These are phyloP conservation scores for Mayetiola destructor DNA, from an alignment of 2,888 invertebrate species.

Conservation along the genomic window DNA sequence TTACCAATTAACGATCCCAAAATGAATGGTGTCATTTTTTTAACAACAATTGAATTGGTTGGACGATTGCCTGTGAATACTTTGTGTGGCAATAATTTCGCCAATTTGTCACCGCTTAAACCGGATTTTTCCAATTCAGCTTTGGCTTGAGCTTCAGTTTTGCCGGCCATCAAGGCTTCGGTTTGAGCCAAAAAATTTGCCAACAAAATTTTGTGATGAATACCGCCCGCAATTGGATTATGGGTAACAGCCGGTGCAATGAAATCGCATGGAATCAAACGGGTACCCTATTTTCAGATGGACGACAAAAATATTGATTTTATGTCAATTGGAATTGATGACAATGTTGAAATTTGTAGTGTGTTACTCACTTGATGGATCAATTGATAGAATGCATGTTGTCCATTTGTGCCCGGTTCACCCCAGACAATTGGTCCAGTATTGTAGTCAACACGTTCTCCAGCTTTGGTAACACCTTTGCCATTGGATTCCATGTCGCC, in stretches of 20 bases:
- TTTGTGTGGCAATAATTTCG: slow-evolving; percentile 84
- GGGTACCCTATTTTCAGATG: slow-evolving; percentile 25
- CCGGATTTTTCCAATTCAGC: slow-evolving; percentile 69
- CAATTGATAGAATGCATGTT: slow-evolving; percentile 98
- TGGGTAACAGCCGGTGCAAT: slow-evolving; percentile 85
- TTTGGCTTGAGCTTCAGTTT: slow-evolving; percentile 44
- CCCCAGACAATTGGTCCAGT: slow-evolving; percentile 46
- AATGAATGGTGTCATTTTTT: slow-evolving; percentile 81
- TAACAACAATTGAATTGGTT: slow-evolving; percentile 89
- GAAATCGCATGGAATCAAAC: slow-evolving; percentile 92
- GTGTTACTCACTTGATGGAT: slow-evolving; percentile 67
- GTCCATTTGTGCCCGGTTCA: slow-evolving; percentile 98
- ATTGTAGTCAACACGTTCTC: slow-evolving; percentile 36
- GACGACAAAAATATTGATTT: neutral
- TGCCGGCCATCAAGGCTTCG: slow-evolving; percentile 86
- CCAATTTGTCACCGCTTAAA: slow-evolving; percentile 53
- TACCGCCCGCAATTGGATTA: slow-evolving; percentile 64
- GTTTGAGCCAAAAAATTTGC: slow-evolving; percentile 98
- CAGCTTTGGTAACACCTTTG: slow-evolving; percentile 70
- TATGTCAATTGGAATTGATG: neutral
- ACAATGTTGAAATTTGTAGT: neutral
- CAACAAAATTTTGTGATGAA: slow-evolving; percentile 87
- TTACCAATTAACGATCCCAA: slow-evolving; percentile 86
- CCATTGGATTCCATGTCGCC: slow-evolving; percentile 99
- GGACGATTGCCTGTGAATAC: slow-evolving; percentile 94